Evolutionary conservation across 2,888 invertebrate genomes (phyloP).

Genomic region (Dilophus febrilis): DNA sequence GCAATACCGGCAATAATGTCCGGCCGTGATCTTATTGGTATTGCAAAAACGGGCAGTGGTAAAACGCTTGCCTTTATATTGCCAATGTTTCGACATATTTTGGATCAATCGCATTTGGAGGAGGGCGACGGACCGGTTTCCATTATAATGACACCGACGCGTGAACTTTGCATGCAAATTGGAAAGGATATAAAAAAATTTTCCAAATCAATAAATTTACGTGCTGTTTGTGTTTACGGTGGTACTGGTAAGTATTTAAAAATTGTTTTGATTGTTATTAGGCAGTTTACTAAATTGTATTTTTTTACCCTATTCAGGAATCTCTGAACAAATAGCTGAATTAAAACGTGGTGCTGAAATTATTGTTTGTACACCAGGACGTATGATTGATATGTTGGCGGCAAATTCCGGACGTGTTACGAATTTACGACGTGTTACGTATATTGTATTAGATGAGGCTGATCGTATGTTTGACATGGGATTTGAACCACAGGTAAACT

Average conservation of each 20-base stretch:
- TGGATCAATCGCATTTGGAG: slow-evolving; percentile 85
- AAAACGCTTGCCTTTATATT: slow-evolving; percentile 95
- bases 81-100: slow-evolving; percentile 90
- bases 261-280: slow-evolving; percentile 43
- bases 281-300: too few relatives aligned
- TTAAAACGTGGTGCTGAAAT: slow-evolving; percentile 93
- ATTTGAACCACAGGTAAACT: slow-evolving; percentile 55
- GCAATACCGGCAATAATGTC: slow-evolving; percentile 96
- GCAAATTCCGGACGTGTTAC: slow-evolving; percentile 97
- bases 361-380: slow-evolving; percentile 92
- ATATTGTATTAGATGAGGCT: slow-evolving; percentile 95
- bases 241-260: slow-evolving; percentile 80
- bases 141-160: slow-evolving; percentile 93
- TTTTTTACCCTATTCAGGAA: slow-evolving; percentile 45
- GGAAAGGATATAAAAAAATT: slow-evolving; percentile 93
- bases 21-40: slow-evolving; percentile 90
- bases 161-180: slow-evolving; percentile 98
- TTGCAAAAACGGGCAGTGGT: slow-evolving; percentile 98
- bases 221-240: slow-evolving; percentile 93
- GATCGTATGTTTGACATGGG: slow-evolving; percentile 99
- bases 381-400: slow-evolving; percentile 99
- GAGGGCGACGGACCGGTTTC: slow-evolving; percentile 95
- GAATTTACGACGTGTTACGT: slow-evolving; percentile 90
- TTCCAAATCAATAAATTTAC: slow-evolving; percentile 67
- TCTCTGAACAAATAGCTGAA: slow-evolving; percentile 83